A percentile compares a stretch with the other conserved stretches of the same genome.
Evolutionary conservation across 1,140 invertebrate species (phyloP).

Genomic region (Zaprionus vittiger): DNA sequence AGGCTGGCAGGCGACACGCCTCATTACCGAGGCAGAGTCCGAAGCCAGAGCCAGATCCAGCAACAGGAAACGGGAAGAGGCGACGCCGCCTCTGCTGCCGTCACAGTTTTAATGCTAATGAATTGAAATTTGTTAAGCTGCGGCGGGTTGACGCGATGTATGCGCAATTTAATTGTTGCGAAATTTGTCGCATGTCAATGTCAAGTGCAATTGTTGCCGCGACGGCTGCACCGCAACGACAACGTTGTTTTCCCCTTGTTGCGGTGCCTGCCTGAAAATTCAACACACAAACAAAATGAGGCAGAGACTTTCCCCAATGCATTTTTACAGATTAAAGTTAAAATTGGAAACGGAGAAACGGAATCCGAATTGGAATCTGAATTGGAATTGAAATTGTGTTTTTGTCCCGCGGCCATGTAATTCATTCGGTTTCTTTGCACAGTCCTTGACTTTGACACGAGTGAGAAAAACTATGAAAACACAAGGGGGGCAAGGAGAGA

Average conservation of each 20-base stretch:
- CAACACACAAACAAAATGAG: conserved; percentile 42
- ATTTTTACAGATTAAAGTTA: conserved; percentile 25
- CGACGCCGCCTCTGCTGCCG: background rate
- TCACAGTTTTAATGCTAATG: conserved; percentile 70
- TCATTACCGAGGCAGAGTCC: conserved; percentile 32
- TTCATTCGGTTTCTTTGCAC: conserved; percentile 47
- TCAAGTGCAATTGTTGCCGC: conserved; percentile 64
- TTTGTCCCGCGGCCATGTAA: conserved; percentile 46
- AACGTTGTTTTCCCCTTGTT: conserved; percentile 6
- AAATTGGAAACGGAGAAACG: conserved; percentile 5
- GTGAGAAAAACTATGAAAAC: conserved; percentile 55
- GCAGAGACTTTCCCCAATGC: conserved; percentile 2
- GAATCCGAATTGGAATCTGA: background rate
- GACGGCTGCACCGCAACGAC: conserved; percentile 35
- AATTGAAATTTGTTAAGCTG: conserved; percentile 66
- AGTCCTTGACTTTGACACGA: conserved; percentile 57
- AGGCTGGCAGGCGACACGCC: conserved; percentile 31
- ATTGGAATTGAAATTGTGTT: conserved; percentile 37
- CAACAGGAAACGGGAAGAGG: conserved; percentile 9
- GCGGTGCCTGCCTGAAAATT: conserved; percentile 36
- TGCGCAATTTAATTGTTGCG: conserved; percentile 70
- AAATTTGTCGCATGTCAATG: conserved; percentile 62
- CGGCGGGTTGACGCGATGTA: conserved; percentile 47
- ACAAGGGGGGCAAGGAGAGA: background rate
- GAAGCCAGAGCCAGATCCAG: background rate